These are phyloP conservation scores for Tinea trinotella DNA, from an alignment of 2,888 invertebrate genomes.

Conservation along the genomic window DNA sequence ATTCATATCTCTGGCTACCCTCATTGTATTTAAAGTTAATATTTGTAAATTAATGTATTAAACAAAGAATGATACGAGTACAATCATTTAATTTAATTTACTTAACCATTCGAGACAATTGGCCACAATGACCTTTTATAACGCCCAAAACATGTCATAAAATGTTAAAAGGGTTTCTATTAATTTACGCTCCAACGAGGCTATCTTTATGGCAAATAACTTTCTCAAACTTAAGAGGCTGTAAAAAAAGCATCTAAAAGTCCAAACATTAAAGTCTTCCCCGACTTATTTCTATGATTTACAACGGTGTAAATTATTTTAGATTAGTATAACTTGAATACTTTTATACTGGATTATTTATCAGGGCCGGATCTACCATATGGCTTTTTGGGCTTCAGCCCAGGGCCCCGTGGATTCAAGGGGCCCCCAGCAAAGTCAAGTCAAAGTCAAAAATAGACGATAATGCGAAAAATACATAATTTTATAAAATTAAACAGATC, in stretches of 20 bases:
- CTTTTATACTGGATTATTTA: too few species aligned
- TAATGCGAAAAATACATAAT: too few species aligned
- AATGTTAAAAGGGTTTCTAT: constrained; percentile 28
- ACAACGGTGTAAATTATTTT: too few species aligned
- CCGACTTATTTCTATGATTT: too few species aligned
- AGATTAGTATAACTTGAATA: too few species aligned
- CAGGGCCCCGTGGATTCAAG: too few species aligned
- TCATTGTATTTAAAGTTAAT: background rate
- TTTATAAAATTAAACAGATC: too few species aligned
- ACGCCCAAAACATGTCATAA: constrained; percentile 18
- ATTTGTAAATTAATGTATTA: constrained; percentile 12
- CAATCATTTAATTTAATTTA: background rate
- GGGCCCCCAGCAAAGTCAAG: too few species aligned
- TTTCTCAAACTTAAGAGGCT: constrained; percentile 26
- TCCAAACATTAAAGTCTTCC: constrained; percentile 19
- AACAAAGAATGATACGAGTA: background rate
- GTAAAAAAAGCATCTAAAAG: constrained; percentile 32
- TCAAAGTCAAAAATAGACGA: too few species aligned
- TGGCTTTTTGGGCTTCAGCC: too few species aligned
- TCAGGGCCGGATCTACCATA: too few species aligned
- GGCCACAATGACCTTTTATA: background rate
- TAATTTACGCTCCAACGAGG: constrained; percentile 33
- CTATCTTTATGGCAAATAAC: constrained; percentile 31
- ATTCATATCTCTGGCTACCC: constrained; percentile 35
- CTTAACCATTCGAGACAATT: background rate